Evolutionary conservation across 2,113 vertebrate genomes (phyloP).

Genomic region (Panurus biarmicus): DNA sequence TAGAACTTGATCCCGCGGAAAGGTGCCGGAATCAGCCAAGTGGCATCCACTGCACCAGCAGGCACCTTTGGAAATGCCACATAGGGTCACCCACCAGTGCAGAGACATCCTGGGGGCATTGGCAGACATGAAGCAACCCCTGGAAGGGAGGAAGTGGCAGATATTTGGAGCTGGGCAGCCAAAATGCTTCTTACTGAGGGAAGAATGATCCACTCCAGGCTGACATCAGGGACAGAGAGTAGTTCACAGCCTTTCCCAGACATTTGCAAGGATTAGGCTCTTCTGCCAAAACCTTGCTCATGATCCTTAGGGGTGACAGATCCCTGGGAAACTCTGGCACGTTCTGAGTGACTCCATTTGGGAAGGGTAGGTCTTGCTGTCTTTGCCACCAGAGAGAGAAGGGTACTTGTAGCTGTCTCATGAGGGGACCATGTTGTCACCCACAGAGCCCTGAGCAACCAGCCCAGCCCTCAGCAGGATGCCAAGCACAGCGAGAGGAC

Average conservation of each 20-base stretch:
- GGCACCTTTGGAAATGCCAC: not conserved
- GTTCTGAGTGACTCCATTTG: not conserved
- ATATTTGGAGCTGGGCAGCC: not conserved
- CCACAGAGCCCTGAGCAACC: not conserved
- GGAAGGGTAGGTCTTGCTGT: not conserved
- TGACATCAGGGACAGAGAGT: too few species aligned
- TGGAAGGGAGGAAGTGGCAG: not conserved
- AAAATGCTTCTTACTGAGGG: not conserved
- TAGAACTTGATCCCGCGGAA: not conserved
- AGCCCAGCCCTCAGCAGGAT: not conserved
- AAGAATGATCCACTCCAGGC: not conserved
- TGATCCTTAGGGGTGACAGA: not conserved
- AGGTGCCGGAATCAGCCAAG: not conserved
- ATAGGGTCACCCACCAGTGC: accelerated
- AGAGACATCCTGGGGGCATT: not conserved
- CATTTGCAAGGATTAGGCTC: not conserved
- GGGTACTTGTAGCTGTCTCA: not conserved
- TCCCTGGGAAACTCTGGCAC: not conserved
- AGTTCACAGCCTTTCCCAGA: not conserved
- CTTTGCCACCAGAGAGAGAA: not conserved
- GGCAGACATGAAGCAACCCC: not conserved
- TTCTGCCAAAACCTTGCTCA: not conserved
- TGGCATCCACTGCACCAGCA: not conserved
- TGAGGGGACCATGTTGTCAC: not conserved
- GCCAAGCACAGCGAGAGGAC: not conserved